These are phyloP conservation scores for Phortica magna DNA, from an alignment of 2,888 invertebrate species.

Conservation along the genomic window DNA sequence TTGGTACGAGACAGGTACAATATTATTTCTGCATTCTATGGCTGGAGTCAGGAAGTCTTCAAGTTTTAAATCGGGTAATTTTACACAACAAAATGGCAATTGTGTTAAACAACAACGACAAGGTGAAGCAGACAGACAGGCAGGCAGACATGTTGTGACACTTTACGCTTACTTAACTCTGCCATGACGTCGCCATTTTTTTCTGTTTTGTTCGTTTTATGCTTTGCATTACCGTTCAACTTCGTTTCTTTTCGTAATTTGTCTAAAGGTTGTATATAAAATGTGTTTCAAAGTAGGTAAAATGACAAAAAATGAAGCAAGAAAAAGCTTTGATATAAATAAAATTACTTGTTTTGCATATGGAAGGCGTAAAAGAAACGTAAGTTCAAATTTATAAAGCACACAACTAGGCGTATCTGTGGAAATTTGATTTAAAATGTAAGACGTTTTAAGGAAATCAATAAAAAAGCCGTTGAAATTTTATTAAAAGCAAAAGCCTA, in stretches of 20 bases:
- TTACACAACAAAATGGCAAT: not conserved
- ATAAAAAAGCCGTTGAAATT: too few relatives aligned
- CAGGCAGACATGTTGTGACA: not conserved
- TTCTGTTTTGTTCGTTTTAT: not conserved
- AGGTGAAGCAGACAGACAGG: not conserved
- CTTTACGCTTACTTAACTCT: not conserved
- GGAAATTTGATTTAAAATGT: too few relatives aligned
- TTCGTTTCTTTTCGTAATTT: not conserved
- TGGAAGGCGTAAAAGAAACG: too few relatives aligned
- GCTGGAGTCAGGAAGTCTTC: not conserved
- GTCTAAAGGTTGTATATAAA: not conserved
- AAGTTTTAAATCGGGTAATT: not conserved
- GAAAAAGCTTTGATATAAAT: not conserved
- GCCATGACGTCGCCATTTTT: not conserved
- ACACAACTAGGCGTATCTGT: too few relatives aligned
- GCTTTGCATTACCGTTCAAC: not conserved
- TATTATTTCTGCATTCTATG: too few relatives aligned
- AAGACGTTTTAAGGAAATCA: too few relatives aligned
- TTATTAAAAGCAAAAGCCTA: too few relatives aligned
- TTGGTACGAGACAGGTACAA: too few relatives aligned
- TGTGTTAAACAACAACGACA: not conserved
- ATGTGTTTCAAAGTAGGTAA: not conserved
- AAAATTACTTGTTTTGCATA: too few relatives aligned
- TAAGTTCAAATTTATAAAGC: too few relatives aligned
- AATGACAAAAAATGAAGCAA: not conserved